phyloP scores from a whole-genome alignment of 2,888 invertebrate genomes.

The Acanthoscelides obtectus region DNA sequence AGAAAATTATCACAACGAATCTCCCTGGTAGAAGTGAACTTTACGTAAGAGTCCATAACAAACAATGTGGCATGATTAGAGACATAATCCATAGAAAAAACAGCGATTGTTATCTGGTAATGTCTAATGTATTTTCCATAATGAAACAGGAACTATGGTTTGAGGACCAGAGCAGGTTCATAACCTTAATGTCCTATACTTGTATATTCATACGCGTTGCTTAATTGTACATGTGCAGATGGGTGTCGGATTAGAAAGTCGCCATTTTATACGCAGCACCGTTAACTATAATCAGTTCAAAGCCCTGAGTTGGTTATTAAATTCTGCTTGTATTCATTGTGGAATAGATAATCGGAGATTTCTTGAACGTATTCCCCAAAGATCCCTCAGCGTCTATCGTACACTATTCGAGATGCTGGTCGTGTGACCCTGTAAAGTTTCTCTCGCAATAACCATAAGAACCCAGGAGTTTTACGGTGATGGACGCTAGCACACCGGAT shows the following conservation, averaged over 20 bases:
- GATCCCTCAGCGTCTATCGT: no score
- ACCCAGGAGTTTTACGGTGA: no score
- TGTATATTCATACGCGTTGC: not conserved
- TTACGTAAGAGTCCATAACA: not conserved
- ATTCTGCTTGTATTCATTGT: no score
- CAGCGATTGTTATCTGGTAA: constrained; percentile 26
- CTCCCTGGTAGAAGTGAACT: not conserved
- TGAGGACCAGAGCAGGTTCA: constrained; percentile 2
- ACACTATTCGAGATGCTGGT: no score
- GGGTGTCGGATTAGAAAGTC: not conserved
- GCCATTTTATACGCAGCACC: not conserved
- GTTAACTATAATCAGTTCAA: no score
- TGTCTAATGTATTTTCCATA: constrained; percentile 25
- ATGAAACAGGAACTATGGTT: constrained; percentile 12
- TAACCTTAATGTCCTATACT: not conserved
- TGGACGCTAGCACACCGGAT: no score
- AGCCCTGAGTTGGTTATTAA: no score
- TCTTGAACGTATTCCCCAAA: no score
- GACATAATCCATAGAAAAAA: not conserved
- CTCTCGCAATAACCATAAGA: no score
- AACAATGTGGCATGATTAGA: not conserved
- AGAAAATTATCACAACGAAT: no score
- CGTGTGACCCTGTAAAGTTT: no score
- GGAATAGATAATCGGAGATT: no score
- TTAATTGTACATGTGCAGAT: not conserved